Conservation (phyloP, 64 coral and sea anemone genomes). For the Cladopsammia gracilis region DNA sequence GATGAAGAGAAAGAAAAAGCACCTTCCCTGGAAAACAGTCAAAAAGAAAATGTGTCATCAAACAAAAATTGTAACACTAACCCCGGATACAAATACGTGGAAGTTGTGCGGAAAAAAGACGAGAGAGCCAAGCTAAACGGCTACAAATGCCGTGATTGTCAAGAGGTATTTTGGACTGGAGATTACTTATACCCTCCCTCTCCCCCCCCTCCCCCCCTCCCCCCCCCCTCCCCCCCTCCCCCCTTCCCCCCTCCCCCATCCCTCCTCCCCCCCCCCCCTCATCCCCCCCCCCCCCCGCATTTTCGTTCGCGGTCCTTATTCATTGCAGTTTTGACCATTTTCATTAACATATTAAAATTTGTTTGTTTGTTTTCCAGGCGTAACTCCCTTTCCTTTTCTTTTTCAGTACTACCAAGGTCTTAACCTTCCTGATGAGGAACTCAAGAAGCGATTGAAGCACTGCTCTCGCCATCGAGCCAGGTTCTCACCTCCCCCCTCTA, state of each 20-base stretch:
- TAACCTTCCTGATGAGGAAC: slow-evolving; percentile 77
- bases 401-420: slow-evolving; percentile 74
- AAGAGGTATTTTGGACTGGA: slow-evolving; percentile 39
- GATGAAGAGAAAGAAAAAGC: slow-evolving; percentile 19
- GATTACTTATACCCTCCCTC: background rate
- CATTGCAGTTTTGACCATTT: no score
- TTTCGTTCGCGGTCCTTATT: background rate
- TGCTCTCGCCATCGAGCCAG: slow-evolving; percentile 93
- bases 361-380: background rate
- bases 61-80: slow-evolving; percentile 23
- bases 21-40: background rate
- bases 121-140: slow-evolving; percentile 93
- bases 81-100: slow-evolving; percentile 80
- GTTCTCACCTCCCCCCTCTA: slow-evolving; percentile 89
- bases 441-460: slow-evolving; percentile 80
- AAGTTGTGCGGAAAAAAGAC: slow-evolving; percentile 92
- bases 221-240: no score
- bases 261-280: no score
- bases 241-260: no score
- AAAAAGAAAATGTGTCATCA: slow-evolving; percentile 7
- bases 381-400: background rate
- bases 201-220: no score
- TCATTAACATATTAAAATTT: background rate
- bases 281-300: no score
- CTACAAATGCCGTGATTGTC: slow-evolving; percentile 93